Conservation (phyloP, 2,113 vertebrate species). For the Chroicocephalus ridibundus region DNA sequence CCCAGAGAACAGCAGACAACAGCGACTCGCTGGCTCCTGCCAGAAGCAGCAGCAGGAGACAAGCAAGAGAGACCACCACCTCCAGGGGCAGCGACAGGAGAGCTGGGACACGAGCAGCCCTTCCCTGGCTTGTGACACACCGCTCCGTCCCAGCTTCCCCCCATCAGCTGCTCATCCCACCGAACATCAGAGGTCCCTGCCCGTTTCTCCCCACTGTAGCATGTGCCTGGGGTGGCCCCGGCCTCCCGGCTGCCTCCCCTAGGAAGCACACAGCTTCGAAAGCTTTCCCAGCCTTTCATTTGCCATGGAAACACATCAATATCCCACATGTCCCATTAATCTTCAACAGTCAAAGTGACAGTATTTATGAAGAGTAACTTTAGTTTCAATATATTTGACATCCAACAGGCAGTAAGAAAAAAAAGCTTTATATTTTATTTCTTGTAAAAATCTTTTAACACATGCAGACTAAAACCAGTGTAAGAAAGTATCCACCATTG, state of each 20-base stretch:
- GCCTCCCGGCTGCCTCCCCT: neutral
- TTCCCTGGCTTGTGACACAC: fast-evolving
- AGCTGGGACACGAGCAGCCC: neutral
- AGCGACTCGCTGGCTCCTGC: fast-evolving
- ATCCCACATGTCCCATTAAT: fast-evolving
- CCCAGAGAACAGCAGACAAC: neutral
- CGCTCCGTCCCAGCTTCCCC: neutral
- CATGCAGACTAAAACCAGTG: slow-evolving; percentile 99
- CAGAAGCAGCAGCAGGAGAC: neutral
- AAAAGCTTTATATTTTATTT: slow-evolving; percentile 81
- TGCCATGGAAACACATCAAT: neutral
- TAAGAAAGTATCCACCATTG: slow-evolving; percentile 88
- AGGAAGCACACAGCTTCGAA: neutral
- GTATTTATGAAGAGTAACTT: neutral
- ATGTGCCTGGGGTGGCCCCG: fast-evolving
- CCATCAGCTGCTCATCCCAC: neutral
- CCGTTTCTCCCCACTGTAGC: fast-evolving
- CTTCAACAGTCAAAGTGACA: fast-evolving
- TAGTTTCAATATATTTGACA: neutral
- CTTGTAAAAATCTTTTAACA: slow-evolving; percentile 94
- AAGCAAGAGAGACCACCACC: too few relatives aligned
- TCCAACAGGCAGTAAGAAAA: slow-evolving; percentile 32
- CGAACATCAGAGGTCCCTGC: fast-evolving
- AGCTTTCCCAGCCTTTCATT: too few relatives aligned
- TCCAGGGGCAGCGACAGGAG: too few relatives aligned